Percentiles rank a stretch among this genome's conserved stretches.
Evolutionary conservation across 2,797 vertebrate species (phyloP).

Genomic region (Heteromormyrus szaboi): DNA sequence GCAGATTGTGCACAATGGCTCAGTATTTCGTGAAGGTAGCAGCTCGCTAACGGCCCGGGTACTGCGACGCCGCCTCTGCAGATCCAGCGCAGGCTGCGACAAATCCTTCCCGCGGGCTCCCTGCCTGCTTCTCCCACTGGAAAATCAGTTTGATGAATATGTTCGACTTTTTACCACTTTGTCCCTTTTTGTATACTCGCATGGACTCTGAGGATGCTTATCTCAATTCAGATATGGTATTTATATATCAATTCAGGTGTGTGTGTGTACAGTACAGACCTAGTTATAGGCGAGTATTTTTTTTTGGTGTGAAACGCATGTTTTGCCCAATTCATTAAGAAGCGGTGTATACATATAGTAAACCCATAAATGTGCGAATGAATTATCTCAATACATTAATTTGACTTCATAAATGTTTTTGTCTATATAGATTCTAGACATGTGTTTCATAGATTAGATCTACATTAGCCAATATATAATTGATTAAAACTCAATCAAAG

Average conservation of each 20-base stretch:
- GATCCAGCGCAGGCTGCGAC: background rate
- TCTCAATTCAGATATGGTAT: background rate
- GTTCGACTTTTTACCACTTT: background rate
- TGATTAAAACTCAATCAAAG: background rate
- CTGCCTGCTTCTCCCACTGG: background rate
- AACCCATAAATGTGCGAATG: background rate
- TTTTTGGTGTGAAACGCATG: background rate
- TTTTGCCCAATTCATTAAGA: background rate
- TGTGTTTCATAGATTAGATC: background rate
- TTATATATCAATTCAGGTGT: background rate
- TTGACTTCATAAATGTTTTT: background rate
- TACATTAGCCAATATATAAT: background rate
- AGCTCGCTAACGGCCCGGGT: background rate
- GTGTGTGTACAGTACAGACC: background rate
- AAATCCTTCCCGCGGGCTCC: background rate
- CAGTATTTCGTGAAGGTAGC: background rate
- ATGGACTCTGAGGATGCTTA: background rate
- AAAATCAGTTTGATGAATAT: background rate
- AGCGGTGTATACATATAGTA: background rate
- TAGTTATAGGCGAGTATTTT: background rate
- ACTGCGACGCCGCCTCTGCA: background rate
- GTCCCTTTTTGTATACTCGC: background rate
- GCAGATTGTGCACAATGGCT: background rate
- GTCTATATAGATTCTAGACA: background rate
- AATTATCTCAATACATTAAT: background rate